These are phyloP conservation scores for Aphelinus atriplicis DNA, from an alignment of 1,140 invertebrate genomes.

Conservation along the genomic window DNA sequence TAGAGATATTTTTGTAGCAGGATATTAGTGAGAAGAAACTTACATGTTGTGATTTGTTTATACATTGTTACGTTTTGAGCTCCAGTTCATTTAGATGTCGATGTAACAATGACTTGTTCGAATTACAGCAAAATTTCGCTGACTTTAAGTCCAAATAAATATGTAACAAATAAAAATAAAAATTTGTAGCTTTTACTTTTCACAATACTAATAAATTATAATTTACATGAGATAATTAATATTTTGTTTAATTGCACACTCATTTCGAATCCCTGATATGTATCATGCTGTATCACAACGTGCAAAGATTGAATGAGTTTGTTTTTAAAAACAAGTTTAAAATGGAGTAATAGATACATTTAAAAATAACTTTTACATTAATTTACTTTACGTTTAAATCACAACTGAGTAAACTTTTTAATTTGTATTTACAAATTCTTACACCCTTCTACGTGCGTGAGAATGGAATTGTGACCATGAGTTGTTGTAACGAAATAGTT, in stretches of 20 bases:
- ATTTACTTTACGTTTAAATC: conserved; percentile 27
- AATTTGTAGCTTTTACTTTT: conserved; percentile 46
- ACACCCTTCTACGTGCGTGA: conserved; percentile 20
- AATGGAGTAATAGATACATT: conserved; percentile 1
- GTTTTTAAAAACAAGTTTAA: conserved; percentile 12
- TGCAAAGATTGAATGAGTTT: conserved; percentile 32
- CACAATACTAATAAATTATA: conserved; percentile 31
- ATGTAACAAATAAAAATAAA: conserved; percentile 67
- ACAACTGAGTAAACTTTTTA: conserved; percentile 25
- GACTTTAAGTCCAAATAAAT: conserved; percentile 67
- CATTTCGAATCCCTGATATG: conserved; percentile 23
- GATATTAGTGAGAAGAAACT: conserved; percentile 61
- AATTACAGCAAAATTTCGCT: conserved; percentile 67
- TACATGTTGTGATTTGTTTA: conserved; percentile 65
- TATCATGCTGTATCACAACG: conserved; percentile 38
- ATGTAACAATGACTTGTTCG: conserved; percentile 67
- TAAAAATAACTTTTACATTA: neutral
- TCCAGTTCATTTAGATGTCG: conserved; percentile 67
- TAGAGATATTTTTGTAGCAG: conserved; percentile 47
- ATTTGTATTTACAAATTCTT: conserved; percentile 6
- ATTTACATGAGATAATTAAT: conserved; percentile 29
- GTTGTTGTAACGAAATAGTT: conserved; percentile 25
- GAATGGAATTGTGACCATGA: conserved; percentile 15
- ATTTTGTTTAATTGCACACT: conserved; percentile 27
- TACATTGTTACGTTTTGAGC: conserved; percentile 65